These are phyloP conservation scores for Himalopsyche phryganea DNA, from an alignment of 1,140 invertebrate genomes.

Conservation along the genomic window DNA sequence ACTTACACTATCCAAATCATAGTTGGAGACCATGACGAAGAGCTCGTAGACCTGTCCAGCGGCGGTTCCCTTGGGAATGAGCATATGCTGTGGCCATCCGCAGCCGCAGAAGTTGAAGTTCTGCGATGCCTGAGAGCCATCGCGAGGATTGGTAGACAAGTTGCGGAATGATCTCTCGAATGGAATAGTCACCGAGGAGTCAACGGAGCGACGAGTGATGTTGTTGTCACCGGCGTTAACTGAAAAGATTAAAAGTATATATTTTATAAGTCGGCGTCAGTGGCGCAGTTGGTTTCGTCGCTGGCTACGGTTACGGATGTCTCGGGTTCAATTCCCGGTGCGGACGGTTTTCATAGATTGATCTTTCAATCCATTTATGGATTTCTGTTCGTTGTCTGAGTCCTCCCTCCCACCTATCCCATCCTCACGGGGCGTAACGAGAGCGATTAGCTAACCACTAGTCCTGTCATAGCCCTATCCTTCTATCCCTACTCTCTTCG, in stretches of 20 bases:
- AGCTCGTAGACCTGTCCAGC: conserved; percentile 67
- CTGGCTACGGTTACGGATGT: too few relatives aligned
- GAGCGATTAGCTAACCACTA: too few relatives aligned
- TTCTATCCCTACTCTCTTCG: too few relatives aligned
- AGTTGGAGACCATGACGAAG: conserved; percentile 84
- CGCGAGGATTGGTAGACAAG: conserved; percentile 54
- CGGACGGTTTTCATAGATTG: too few relatives aligned
- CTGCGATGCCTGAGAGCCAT: conserved; percentile 42
- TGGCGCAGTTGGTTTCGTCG: too few relatives aligned
- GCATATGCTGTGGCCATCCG: conserved; percentile 84
- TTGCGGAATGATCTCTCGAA: conserved; percentile 70
- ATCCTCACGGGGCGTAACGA: too few relatives aligned
- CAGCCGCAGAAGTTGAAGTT: conserved; percentile 78
- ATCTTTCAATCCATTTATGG: too few relatives aligned
- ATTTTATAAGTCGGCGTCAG: too few relatives aligned
- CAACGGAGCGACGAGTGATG: conserved; percentile 60
- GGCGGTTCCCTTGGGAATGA: conserved; percentile 70
- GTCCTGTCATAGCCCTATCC: too few relatives aligned
- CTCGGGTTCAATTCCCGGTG: too few relatives aligned
- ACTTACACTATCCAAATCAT: conserved; percentile 62
- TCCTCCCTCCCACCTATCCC: too few relatives aligned
- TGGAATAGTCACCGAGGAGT: conserved; percentile 70
- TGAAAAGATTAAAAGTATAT: conserved; percentile 33
- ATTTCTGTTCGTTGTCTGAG: too few relatives aligned
- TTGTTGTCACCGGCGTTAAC: conserved; percentile 64